Conservation (phyloP, 2,113 vertebrate species). For the Gobiocypris rarus region DNA sequence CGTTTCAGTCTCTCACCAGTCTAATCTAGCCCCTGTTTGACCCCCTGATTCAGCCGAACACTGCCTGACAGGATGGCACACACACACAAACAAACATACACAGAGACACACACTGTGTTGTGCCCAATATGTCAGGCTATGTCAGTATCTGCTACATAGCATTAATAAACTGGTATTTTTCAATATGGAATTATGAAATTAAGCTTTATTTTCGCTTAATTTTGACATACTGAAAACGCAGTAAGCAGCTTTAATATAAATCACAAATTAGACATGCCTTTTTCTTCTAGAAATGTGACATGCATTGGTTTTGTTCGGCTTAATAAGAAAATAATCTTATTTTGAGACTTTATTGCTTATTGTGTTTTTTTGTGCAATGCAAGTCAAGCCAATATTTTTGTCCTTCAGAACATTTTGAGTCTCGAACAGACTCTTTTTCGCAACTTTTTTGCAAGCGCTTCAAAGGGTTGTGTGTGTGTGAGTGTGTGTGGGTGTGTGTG, state of each 20-base stretch:
- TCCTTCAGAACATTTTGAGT: not conserved
- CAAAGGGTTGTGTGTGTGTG: not conserved
- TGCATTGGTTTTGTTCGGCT: not conserved
- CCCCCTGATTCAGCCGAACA: slow-evolving; percentile 14
- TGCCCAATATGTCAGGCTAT: slow-evolving; percentile 19
- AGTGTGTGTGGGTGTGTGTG: no score
- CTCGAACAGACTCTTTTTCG: not conserved
- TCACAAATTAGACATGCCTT: not conserved
- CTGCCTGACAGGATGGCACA: slow-evolving; percentile 8
- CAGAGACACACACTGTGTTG: not conserved
- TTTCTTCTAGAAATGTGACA: not conserved
- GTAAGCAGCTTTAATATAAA: not conserved
- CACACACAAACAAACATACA: not conserved
- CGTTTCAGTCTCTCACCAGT: not conserved
- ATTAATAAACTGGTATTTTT: not conserved
- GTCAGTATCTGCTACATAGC: not conserved
- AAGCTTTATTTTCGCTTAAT: not conserved
- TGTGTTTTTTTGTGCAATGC: no score
- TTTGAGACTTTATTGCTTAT: not conserved
- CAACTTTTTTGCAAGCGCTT: not conserved
- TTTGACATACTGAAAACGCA: not conserved
- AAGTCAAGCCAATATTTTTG: not conserved
- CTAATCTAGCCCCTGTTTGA: slow-evolving; percentile 37
- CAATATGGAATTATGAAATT: not conserved
- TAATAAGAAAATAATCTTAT: not conserved